Evolutionary conservation across 2,113 vertebrate species (phyloP).

Genomic region (Hepsetus odoe): DNA sequence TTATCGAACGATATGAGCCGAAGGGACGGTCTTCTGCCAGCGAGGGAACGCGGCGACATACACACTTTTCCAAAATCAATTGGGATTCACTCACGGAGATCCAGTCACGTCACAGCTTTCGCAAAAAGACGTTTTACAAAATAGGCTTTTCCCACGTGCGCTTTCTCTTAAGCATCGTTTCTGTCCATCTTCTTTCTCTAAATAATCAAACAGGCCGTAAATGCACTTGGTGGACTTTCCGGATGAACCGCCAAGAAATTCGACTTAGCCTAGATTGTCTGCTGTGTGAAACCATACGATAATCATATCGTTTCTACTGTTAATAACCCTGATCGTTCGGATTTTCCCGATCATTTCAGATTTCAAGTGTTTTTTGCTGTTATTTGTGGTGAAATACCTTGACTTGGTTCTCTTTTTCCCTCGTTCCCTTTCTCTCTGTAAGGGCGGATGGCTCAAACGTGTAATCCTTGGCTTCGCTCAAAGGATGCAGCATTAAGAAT

Average conservation of each 20-base stretch:
- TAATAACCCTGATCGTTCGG: too few relatives aligned
- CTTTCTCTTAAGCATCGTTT: constrained; percentile 13
- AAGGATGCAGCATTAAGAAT: constrained; percentile 38
- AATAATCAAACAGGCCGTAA: neutral
- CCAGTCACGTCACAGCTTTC: constrained; percentile 9
- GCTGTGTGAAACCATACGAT: too few relatives aligned
- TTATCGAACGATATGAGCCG: constrained; percentile 37
- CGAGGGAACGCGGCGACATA: constrained; percentile 5
- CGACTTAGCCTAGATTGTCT: too few relatives aligned
- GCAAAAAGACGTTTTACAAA: too few relatives aligned
- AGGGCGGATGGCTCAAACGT: constrained; percentile 17
- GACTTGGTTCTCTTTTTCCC: neutral
- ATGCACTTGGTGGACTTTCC: too few relatives aligned
- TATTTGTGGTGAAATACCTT: too few relatives aligned
- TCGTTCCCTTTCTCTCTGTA: neutral
- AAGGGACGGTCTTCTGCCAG: constrained; percentile 13
- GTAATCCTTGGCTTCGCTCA: constrained; percentile 41
- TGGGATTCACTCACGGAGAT: constrained; percentile 9
- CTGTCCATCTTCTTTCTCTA: constrained; percentile 22
- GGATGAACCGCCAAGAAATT: too few relatives aligned
- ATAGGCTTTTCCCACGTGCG: constrained; percentile 4
- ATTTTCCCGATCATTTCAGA: too few relatives aligned
- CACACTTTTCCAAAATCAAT: constrained; percentile 5
- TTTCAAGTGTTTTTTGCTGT: too few relatives aligned
- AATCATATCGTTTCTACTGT: too few relatives aligned